Evolutionary conservation across 2,888 invertebrate genomes (phyloP).

Genomic region (Lepidocyrtoides sp.): DNA sequence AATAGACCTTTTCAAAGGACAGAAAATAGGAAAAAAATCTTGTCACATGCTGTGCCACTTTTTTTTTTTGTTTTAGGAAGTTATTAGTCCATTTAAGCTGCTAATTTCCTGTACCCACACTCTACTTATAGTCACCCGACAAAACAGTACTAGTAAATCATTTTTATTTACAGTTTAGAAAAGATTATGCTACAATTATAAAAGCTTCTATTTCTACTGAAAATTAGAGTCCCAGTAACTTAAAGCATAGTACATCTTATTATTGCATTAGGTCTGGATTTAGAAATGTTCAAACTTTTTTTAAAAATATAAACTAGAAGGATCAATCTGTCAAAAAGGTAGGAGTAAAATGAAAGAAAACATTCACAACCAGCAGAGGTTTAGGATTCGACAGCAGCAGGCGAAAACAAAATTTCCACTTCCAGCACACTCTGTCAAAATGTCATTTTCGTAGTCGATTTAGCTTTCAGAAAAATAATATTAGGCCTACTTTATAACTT

Average conservation of each 20-base stretch:
- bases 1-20: conserved; percentile 79
- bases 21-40: conserved; percentile 15
- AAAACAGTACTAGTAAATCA: conserved; percentile 2
- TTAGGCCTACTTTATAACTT: too few relatives aligned
- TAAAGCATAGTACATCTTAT: too few relatives aligned
- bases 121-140: background rate
- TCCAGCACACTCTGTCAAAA: conserved; percentile 34
- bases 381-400: background rate
- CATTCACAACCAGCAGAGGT: background rate
- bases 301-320: background rate
- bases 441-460: background rate
- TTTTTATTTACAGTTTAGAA: conserved; percentile 34
- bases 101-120: conserved; percentile 61
- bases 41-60: conserved; percentile 10
- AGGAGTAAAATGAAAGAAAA: conserved; percentile 4
- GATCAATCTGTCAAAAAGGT: background rate
- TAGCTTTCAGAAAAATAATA: background rate
- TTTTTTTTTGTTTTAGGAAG: conserved; percentile 22
- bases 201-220: background rate
- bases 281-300: background rate
- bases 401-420: background rate
- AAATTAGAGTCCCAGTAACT: too few relatives aligned
- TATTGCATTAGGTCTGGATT: background rate
- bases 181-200: background rate
- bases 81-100: conserved; percentile 46